These are phyloP conservation scores for Mustela nigripes DNA, from an alignment of 2,113 vertebrate genomes.

Conservation along the genomic window DNA sequence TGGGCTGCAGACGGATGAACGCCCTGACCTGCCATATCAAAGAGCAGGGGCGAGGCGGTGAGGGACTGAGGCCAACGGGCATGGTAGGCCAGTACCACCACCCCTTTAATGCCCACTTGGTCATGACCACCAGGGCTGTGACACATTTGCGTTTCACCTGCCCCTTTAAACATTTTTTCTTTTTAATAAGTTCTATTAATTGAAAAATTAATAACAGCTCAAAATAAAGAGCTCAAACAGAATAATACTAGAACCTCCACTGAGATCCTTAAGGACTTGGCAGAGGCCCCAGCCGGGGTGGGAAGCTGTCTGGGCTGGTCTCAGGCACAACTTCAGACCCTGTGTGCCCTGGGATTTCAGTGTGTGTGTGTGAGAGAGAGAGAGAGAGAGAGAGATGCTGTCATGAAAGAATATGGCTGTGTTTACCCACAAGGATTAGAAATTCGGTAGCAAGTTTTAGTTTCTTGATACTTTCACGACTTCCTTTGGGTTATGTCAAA, in stretches of 20 bases:
- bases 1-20: neutral
- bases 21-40: neutral
- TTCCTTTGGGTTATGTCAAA: neutral
- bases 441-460: neutral
- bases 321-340: neutral
- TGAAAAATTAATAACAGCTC: neutral
- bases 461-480: neutral
- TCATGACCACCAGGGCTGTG: neutral
- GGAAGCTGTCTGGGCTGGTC: neutral
- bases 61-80: neutral
- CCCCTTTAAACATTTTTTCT: neutral
- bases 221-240: neutral
- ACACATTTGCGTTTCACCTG: no score
- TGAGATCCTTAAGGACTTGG: neutral
- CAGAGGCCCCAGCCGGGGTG: neutral
- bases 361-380: neutral
- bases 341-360: neutral
- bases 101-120: accelerated
- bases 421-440: neutral
- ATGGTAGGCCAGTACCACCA: accelerated
- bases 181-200: neutral
- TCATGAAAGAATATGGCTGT: neutral
- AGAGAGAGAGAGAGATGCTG: neutral
- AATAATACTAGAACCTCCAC: neutral
- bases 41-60: neutral